Evolutionary conservation across 2,113 vertebrate species (phyloP).

Genomic region (Calyptommatus sinebrachiatus): DNA sequence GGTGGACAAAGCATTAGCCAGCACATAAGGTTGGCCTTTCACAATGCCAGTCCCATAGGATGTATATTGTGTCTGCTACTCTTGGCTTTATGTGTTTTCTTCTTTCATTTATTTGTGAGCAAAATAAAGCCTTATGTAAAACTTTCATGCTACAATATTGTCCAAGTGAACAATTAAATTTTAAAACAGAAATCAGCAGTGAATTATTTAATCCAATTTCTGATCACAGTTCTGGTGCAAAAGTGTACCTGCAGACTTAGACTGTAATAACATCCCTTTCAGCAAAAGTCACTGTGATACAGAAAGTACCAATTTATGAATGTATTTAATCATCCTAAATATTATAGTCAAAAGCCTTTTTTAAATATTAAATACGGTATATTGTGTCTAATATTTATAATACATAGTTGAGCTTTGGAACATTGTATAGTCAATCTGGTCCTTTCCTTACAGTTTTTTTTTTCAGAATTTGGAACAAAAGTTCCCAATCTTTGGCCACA

Average conservation of each 20-base stretch:
- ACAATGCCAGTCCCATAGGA: too few species aligned
- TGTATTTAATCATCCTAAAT: not conserved
- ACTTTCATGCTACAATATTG: too few species aligned
- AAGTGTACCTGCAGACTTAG: not conserved
- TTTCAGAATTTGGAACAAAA: not conserved
- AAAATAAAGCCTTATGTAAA: too few species aligned
- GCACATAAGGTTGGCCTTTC: too few species aligned
- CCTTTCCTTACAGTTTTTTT: not conserved
- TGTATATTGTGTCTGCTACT: too few species aligned
- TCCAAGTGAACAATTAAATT: not conserved
- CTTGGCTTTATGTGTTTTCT: too few species aligned
- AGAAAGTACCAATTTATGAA: not conserved
- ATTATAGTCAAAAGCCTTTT: too few species aligned
- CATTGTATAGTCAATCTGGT: not conserved
- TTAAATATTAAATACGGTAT: too few species aligned
- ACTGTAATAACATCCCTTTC: not conserved
- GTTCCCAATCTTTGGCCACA: too few species aligned
- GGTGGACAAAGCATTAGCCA: too few species aligned
- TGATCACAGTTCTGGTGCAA: not conserved
- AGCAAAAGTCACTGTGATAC: not conserved
- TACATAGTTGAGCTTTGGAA: not conserved
- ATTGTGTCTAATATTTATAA: too few species aligned
- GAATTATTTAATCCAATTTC: not conserved
- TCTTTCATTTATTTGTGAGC: too few species aligned
- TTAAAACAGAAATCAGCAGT: not conserved